Base-by-base conservation (phyloP, 2,888 invertebrate genomes). In the Drosophila quinaria region DNA sequence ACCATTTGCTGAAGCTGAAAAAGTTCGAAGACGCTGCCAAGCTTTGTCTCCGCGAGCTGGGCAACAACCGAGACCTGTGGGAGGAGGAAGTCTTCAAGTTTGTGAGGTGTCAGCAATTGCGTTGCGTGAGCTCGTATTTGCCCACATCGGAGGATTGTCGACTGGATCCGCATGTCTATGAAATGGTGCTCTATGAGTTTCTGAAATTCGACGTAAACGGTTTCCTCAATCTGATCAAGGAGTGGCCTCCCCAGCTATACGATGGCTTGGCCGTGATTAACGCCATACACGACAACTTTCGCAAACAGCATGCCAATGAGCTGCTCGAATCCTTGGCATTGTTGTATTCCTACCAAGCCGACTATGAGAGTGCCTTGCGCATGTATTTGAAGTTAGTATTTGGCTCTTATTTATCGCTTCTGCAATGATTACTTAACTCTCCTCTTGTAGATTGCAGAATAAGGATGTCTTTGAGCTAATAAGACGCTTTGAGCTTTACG, bases 101-200 rank as follows among this genome's bases (percentile, higher is more conserved):
- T 93, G 96, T 96, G 10, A 95, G 95, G 81, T 95, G 96, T 10
- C 96, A 97, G 78, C 97, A 98, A 88, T 93, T 98, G 19, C 94
- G 97, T 87, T 95, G 96, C 10, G 94, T 97, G 25, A 96, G 97
- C 89, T 94, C 95, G 0, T 97, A 97, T 91, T 94, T 98, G 68
- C 98, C 98, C 1, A 94, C 95, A 76, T 94, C 94, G 0, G 93
- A 95, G 8, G 96, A 96, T 56, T 95, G 95, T 60, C 95, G 95
- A 66, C 93, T 98, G 54, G 96, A 96, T 91, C 95, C 97, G 0
- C 95, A 97, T 59, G 96, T 98, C 74, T 99, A 99, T 91, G 98
- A 99, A 93, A 96, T 98, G 95, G 97, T 99, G 70, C 94, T 99
- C 29, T 97, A 96, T 90, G 98, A 99, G 92, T 98, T 96, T 92